Percentiles rank a stretch among this genome's conserved stretches.
These are phyloP conservation scores for Linhomoeus sp. DNA, from an alignment of 2,888 invertebrate species.

Conservation along the genomic window DNA sequence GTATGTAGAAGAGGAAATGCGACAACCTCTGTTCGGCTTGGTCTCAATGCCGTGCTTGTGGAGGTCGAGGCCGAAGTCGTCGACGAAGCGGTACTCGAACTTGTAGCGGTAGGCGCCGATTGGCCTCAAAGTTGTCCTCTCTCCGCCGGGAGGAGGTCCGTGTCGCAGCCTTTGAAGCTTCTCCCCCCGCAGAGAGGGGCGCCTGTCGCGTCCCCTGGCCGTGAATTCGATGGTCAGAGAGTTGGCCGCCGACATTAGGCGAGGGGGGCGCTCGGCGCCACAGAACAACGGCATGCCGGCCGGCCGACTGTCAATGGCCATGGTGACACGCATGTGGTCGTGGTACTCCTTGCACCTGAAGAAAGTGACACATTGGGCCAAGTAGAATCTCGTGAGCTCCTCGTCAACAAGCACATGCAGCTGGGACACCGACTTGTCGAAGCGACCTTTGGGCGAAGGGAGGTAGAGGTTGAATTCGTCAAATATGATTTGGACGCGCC, in stretches of 20 bases:
- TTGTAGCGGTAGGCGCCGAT: conserved; percentile 1
- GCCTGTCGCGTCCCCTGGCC: not conserved
- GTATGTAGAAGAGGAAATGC: too few relatives aligned
- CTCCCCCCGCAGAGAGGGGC: not conserved
- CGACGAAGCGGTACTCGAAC: conserved; percentile 3
- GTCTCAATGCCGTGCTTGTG: not conserved
- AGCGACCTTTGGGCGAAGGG: not conserved
- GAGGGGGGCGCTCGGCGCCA: conserved; percentile 56
- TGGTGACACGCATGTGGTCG: conserved; percentile 35
- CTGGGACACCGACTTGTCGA: too few relatives aligned
- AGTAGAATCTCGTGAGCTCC: too few relatives aligned
- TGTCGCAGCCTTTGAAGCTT: too few relatives aligned
- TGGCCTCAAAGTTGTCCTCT: too few relatives aligned
- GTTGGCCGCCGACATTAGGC: conserved; percentile 77
- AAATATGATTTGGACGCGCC: conserved; percentile 63
- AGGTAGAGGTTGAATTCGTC: conserved; percentile 55
- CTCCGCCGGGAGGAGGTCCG: too few relatives aligned
- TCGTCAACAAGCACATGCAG: too few relatives aligned
- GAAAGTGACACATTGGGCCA: not conserved
- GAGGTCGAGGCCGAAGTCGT: conserved; percentile 2
- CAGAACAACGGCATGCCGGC: conserved; percentile 73
- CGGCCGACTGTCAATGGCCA: conserved; percentile 57
- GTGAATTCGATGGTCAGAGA: conserved; percentile 40
- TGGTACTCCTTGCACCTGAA: conserved; percentile 45
- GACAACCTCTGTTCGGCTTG: too few relatives aligned